A percentile compares a stretch with the other conserved stretches of the same genome.
phyloP scores from a whole-genome alignment of 2,888 invertebrate species.

The Rhimphoctona megacephalus region DNA sequence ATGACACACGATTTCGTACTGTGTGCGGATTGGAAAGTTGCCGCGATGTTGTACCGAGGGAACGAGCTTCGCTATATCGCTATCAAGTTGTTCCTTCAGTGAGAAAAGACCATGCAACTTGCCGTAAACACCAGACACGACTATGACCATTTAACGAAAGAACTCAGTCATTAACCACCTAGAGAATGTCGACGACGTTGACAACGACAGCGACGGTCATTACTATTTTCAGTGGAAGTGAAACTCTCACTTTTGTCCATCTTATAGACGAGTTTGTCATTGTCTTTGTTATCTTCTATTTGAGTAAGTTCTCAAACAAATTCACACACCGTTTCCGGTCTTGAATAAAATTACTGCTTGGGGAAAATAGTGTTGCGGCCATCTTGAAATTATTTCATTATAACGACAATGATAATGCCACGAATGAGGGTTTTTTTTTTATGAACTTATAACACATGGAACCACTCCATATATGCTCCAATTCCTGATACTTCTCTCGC shows the following conservation, averaged over 20 bases:
- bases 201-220: constrained; percentile 70
- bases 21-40: constrained; percentile 77
- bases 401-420: background rate
- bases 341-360: background rate
- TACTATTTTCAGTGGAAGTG: constrained; percentile 77
- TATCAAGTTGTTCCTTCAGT: constrained; percentile 45
- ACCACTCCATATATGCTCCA: background rate
- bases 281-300: constrained; percentile 31
- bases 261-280: constrained; percentile 33
- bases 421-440: background rate
- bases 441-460: background rate
- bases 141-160: constrained; percentile 55
- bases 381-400: background rate
- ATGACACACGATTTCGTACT: constrained; percentile 78
- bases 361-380: background rate
- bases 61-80: constrained; percentile 48
- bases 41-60: constrained; percentile 49
- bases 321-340: constrained; percentile 36
- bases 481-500: background rate
- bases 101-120: constrained; percentile 39
- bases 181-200: constrained; percentile 25
- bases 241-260: constrained; percentile 74
- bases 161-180: constrained; percentile 74
- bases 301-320: constrained; percentile 27
- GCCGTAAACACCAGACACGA: constrained; percentile 23